Base-by-base conservation (phyloP, 2,113 vertebrate genomes). In the Regulus satrapa region DNA sequence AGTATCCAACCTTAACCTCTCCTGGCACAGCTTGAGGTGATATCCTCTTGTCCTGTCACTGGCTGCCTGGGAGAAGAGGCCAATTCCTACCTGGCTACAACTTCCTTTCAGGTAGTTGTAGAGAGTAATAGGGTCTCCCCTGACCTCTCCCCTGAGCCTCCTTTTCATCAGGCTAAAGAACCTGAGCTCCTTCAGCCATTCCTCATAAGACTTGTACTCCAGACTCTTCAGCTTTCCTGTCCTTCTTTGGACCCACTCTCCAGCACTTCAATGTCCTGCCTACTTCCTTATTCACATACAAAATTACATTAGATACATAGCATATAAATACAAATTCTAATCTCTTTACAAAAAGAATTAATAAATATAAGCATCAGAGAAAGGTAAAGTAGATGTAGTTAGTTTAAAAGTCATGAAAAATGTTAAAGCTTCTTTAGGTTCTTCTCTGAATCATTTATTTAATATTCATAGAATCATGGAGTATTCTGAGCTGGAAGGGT, bases 401-500 rank as follows among this genome's bases (percentile, higher is more conserved):
- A 88, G 71, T 91, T 90, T 78, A 87, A 85, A 73, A 92, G 67
- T 58, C 19, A 34, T 89, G 79, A 94, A 64, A 6, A 59, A 58
- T 15, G 18, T 18, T 89, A 64, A 94, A 92, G n/a, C 31, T 91
- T 89, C 49, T 40, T 18, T 90, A 38, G 4, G 20, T 68, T 94
- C 31, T 92, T 67, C 77, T 92, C 84, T 92, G 59, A 71, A 75
- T 69, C 14, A 31, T 95, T 92, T 85, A 62, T 97, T 97, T 97
- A 87, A 69, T 79, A 64, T 87, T 93, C 43, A 25, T 8, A 14
- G 17, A 31, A 31, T 55, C 8, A 8, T 25, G 20, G 19, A 48
- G 41, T 62, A 41, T 62, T 17, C 34, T 62, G 48, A 55, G 13
- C 40, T 71, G n/a, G 25, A 71, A 48, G 29, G 13, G 24, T 78